These are phyloP conservation scores for Dinoponera quadriceps DNA, from an alignment of 1,140 invertebrate species.

Conservation along the genomic window DNA sequence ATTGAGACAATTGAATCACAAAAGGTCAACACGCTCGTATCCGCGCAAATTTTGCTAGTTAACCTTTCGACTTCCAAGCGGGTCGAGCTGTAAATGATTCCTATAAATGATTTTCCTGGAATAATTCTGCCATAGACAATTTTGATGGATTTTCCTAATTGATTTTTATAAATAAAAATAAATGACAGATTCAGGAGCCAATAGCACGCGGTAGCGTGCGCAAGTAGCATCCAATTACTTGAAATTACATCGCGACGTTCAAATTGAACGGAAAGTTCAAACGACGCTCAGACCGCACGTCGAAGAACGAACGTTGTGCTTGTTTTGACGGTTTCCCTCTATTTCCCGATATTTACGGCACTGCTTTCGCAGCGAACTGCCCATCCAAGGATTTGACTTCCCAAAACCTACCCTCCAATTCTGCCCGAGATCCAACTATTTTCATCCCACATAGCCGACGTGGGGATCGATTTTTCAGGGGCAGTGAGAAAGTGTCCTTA, in stretches of 20 bases:
- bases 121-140: too few relatives aligned
- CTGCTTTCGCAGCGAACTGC: not conserved
- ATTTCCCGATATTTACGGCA: not conserved
- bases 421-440: conserved; percentile 1
- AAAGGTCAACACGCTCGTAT: too few relatives aligned
- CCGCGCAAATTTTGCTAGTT: too few relatives aligned
- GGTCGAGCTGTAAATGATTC: too few relatives aligned
- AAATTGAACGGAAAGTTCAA: not conserved
- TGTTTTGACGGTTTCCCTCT: not conserved
- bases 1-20: too few relatives aligned
- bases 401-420: not conserved
- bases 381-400: not conserved
- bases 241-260: not conserved
- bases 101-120: too few relatives aligned
- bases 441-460: conserved; percentile 27
- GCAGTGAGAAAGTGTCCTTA: conserved; percentile 49
- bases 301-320: not conserved
- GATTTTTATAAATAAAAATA: too few relatives aligned
- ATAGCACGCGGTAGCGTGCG: too few relatives aligned
- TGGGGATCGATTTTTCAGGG: conserved; percentile 68
- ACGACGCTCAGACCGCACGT: not conserved
- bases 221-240: too few relatives aligned
- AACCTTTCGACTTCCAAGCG: too few relatives aligned
- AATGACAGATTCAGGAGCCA: too few relatives aligned
- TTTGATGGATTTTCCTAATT: too few relatives aligned